Conservation (phyloP, 2,888 invertebrate species). For the Amorpha juglandis region DNA sequence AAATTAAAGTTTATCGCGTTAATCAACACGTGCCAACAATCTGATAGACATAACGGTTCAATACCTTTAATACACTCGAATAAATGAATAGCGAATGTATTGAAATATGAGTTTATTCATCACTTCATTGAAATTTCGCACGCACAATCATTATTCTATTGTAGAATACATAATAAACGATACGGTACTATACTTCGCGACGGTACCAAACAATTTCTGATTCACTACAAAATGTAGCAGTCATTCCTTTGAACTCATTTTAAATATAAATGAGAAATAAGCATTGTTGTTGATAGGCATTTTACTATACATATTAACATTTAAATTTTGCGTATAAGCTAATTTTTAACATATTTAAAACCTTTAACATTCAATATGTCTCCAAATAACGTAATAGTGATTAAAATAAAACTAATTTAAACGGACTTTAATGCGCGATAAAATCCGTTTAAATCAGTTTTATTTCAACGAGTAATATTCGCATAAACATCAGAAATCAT, state of each 20-base stretch:
- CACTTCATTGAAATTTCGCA: constrained; percentile 18
- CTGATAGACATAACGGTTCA: not conserved
- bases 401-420: too few relatives aligned
- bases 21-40: not conserved
- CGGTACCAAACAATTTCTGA: constrained; percentile 8
- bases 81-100: constrained; percentile 30
- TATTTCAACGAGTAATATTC: too few relatives aligned
- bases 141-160: constrained; percentile 16
- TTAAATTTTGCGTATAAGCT: too few relatives aligned
- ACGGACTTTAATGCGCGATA: too few relatives aligned
- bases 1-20: not conserved
- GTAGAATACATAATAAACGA: constrained; percentile 30
- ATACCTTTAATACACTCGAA: constrained; percentile 22
- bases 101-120: constrained; percentile 20
- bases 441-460: too few relatives aligned
- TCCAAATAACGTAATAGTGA: too few relatives aligned
- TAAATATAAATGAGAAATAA: not conserved
- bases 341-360: too few relatives aligned
- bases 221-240: not conserved
- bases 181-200: constrained; percentile 22
- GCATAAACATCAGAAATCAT: too few relatives aligned
- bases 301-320: too few relatives aligned
- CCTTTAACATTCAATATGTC: too few relatives aligned
- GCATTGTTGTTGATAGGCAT: too few relatives aligned
- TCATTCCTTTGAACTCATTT: constrained; percentile 6